A percentile compares a stretch with the other conserved stretches of the same genome.
phyloP scores from a whole-genome alignment of 2,113 vertebrate species.

The Nycticryphes semicollaris region DNA sequence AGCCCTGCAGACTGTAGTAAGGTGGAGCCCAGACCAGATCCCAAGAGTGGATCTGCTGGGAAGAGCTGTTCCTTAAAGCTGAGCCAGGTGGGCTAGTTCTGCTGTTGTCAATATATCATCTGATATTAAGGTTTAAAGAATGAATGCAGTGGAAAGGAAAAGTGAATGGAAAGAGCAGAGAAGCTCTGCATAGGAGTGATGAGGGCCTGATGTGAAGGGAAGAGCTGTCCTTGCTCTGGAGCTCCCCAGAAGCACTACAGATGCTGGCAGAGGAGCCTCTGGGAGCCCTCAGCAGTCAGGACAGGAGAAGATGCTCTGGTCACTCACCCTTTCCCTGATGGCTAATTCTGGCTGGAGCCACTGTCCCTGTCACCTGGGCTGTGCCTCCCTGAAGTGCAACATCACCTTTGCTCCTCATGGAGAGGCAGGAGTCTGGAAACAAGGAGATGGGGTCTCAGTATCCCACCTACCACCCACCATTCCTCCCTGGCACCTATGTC shows the following conservation, averaged over 20 bases:
- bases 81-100: neutral
- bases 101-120: neutral
- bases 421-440: neutral
- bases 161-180: neutral
- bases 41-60: neutral
- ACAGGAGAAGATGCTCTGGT: neutral
- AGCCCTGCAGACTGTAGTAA: neutral
- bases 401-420: neutral
- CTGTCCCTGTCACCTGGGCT: neutral
- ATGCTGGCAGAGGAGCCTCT: neutral
- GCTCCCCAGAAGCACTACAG: neutral
- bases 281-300: neutral
- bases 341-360: neutral
- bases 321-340: neutral
- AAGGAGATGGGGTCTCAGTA: neutral
- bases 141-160: neutral
- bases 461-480: neutral
- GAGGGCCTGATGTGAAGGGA: accelerated
- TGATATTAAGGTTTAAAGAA: neutral
- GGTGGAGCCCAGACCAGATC: neutral
- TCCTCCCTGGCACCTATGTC: neutral
- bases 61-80: accelerated
- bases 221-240: neutral
- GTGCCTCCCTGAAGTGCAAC: neutral
- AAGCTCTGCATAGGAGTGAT: neutral